Evolutionary conservation across 2,888 invertebrate genomes (phyloP).

Genomic region (Synanthedon vespiformis): DNA sequence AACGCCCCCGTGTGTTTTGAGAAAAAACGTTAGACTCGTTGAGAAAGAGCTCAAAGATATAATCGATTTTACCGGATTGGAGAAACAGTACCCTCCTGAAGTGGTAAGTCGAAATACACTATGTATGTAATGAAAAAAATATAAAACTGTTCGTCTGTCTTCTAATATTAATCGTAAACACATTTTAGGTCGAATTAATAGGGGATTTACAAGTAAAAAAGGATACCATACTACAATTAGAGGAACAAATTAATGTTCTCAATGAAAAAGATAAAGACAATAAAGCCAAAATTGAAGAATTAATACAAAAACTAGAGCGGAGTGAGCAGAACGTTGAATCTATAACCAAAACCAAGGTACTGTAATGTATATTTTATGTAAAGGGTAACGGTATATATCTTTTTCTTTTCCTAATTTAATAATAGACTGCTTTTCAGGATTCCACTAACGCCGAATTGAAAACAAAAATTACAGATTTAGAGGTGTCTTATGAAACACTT

Average conservation of each 20-base stretch:
- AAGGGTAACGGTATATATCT: too few species aligned
- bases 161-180: neutral
- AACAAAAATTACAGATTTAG: slow-evolving; percentile 51
- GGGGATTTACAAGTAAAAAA: slow-evolving; percentile 49
- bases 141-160: too few species aligned
- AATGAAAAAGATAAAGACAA: slow-evolving; percentile 28
- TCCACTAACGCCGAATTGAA: slow-evolving; percentile 13
- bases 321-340: slow-evolving; percentile 25
- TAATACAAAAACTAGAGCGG: slow-evolving; percentile 28
- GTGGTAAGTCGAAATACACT: slow-evolving; percentile 31
- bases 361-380: neutral
- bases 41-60: slow-evolving; percentile 67
- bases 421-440: too few species aligned
- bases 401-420: too few species aligned
- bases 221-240: slow-evolving; percentile 25
- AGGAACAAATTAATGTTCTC: slow-evolving; percentile 35
- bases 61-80: slow-evolving; percentile 70
- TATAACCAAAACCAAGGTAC: slow-evolving; percentile 22
- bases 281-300: slow-evolving; percentile 30
- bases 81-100: slow-evolving; percentile 61
- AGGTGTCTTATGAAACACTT: slow-evolving; percentile 64
- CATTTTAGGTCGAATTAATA: slow-evolving; percentile 47
- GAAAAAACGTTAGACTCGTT: slow-evolving; percentile 54
- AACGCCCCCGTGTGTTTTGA: slow-evolving; percentile 57
- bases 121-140: too few species aligned